phyloP scores from a whole-genome alignment of 2,888 invertebrate species.

The Eupithecia centaureata region DNA sequence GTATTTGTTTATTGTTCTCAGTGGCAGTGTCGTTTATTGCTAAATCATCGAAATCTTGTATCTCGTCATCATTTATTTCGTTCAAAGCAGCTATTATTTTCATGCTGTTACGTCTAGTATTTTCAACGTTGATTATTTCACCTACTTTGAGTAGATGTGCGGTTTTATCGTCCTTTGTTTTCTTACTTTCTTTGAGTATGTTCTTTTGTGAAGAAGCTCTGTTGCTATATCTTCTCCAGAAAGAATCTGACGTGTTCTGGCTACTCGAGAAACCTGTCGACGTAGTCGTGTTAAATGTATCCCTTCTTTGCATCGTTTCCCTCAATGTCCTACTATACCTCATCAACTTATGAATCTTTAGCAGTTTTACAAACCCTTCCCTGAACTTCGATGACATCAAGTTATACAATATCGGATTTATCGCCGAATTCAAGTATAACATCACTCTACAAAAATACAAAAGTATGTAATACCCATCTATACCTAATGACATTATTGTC shows the following conservation, averaged over 20 bases:
- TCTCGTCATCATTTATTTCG: slow-evolving; percentile 59
- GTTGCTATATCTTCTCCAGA: slow-evolving; percentile 86
- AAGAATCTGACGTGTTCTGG: slow-evolving; percentile 85
- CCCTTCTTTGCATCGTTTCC: slow-evolving; percentile 85
- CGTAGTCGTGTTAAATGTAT: slow-evolving; percentile 87
- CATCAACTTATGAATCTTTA: slow-evolving; percentile 78
- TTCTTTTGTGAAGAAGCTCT: slow-evolving; percentile 74
- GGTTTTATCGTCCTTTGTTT: slow-evolving; percentile 62
- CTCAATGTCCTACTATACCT: slow-evolving; percentile 72
- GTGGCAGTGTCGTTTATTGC: slow-evolving; percentile 54
- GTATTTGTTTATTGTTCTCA: slow-evolving; percentile 81
- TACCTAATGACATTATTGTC: slow-evolving; percentile 87
- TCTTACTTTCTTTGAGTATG: slow-evolving; percentile 70
- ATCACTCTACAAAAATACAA: slow-evolving; percentile 94
- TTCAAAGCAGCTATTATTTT: slow-evolving; percentile 74
- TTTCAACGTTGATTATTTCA: slow-evolving; percentile 76
- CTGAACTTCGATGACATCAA: slow-evolving; percentile 96
- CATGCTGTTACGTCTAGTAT: slow-evolving; percentile 80
- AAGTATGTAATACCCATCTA: slow-evolving; percentile 92
- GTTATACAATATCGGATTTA: slow-evolving; percentile 96
- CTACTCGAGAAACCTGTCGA: slow-evolving; percentile 85
- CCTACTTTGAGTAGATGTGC: slow-evolving; percentile 71
- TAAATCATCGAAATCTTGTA: slow-evolving; percentile 49
- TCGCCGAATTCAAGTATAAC: slow-evolving; percentile 95
- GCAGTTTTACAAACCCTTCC: slow-evolving; percentile 89